phyloP scores from a whole-genome alignment of 2,113 vertebrate genomes.

The Myrmecobius fasciatus region DNA sequence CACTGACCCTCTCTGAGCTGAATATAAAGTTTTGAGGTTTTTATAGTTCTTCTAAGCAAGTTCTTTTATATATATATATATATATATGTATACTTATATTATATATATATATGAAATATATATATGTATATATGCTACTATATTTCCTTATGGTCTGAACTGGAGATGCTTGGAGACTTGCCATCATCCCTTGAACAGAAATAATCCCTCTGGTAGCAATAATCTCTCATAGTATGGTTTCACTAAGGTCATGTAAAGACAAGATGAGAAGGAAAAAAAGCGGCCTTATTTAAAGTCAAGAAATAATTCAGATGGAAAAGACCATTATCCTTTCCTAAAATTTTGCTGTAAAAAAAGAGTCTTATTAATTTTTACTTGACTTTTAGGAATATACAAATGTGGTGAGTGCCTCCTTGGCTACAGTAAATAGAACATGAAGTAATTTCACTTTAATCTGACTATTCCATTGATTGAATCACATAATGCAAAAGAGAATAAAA shows the following conservation, averaged over 20 bases:
- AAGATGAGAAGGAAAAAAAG: background rate
- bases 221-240: background rate
- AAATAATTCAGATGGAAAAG: background rate
- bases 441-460: background rate
- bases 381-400: slow-evolving; percentile 34
- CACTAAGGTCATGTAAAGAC: slow-evolving; percentile 21
- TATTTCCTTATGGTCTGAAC: slow-evolving; percentile 15
- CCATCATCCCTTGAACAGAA: background rate
- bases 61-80: background rate
- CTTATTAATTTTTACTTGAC: background rate
- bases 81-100: background rate
- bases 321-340: slow-evolving; percentile 7
- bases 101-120: background rate
- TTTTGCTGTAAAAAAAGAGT: background rate
- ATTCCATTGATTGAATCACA: slow-evolving; percentile 7
- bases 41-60: background rate
- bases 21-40: background rate
- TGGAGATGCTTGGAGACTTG: background rate
- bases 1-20: background rate
- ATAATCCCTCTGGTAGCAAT: background rate
- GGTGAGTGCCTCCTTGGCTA: slow-evolving; percentile 36
- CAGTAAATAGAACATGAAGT: background rate
- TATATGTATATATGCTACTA: background rate
- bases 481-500: background rate
- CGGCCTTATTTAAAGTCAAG: slow-evolving; percentile 40